Evolutionary conservation across 2,888 invertebrate species (phyloP).

Genomic region (Ormyrus nitidulus): DNA sequence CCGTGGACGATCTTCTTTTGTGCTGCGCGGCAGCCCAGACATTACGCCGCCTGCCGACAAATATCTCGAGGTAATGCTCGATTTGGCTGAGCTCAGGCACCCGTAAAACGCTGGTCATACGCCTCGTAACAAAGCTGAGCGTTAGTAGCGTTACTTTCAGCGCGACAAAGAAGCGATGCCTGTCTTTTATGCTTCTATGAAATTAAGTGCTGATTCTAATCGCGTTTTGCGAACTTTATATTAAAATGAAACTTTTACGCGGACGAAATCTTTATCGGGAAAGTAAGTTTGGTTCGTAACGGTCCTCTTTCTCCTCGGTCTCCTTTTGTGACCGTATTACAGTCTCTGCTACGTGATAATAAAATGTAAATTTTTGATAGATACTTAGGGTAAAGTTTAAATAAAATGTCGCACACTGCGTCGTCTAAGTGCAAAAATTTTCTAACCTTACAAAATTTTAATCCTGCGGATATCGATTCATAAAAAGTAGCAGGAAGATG

Average conservation of each 20-base stretch:
- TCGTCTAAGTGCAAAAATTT: too few species aligned
- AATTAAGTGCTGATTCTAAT: conserved; percentile 17
- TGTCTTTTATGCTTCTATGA: conserved; percentile 9
- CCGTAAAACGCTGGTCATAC: conserved; percentile 24
- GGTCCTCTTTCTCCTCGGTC: too few species aligned
- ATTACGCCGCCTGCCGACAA: conserved; percentile 8
- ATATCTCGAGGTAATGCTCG: conserved; percentile 20
- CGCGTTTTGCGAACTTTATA: conserved; percentile 7
- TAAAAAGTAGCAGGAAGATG: too few species aligned
- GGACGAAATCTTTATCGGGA: neutral
- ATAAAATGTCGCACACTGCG: too few species aligned
- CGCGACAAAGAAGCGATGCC: conserved; percentile 5
- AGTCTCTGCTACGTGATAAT: too few species aligned
- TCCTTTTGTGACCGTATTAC: too few species aligned
- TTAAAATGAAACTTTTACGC: conserved; percentile 1
- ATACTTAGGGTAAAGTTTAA: too few species aligned
- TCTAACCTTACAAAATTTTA: too few species aligned
- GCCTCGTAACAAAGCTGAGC: conserved; percentile 13
- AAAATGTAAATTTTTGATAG: too few species aligned
- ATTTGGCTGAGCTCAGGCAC: conserved; percentile 16
- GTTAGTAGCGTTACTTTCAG: conserved; percentile 11
- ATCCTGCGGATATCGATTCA: too few species aligned
- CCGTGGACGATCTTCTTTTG: conserved; percentile 6
- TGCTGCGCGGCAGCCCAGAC: conserved; percentile 1
- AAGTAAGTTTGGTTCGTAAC: too few species aligned